Evolutionary conservation across 2,797 vertebrate species (phyloP).

Genomic region (Megalops cyprinoides): DNA sequence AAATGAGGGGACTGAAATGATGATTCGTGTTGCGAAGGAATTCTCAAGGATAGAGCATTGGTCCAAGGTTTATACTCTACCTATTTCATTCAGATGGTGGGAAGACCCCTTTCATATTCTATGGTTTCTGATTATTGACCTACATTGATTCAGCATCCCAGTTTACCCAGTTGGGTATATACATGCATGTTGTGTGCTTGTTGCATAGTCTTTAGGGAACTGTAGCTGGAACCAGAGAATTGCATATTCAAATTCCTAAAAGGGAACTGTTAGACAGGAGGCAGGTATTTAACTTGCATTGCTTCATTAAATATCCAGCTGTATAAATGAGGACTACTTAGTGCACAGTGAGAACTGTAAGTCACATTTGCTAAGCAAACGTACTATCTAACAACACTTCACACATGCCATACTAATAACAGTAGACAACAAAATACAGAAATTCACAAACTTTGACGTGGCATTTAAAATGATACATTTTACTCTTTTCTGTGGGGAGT

Average conservation of each 20-base stretch:
- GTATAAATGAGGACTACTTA: background rate
- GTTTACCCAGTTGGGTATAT: background rate
- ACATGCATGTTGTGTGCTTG: background rate
- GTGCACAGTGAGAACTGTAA: background rate
- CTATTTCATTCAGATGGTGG: background rate
- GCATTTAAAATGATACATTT: background rate
- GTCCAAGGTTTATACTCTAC: background rate
- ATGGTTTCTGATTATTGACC: background rate
- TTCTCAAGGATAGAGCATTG: background rate
- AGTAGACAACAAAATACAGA: background rate
- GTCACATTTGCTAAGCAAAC: background rate
- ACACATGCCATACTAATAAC: background rate
- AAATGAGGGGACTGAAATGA: slow-evolving; percentile 22
- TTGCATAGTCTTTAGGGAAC: too few relatives aligned
- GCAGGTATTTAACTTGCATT: background rate
- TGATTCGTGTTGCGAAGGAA: background rate
- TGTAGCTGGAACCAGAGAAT: background rate
- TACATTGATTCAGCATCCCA: background rate
- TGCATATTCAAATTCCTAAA: background rate
- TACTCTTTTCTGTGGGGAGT: background rate
- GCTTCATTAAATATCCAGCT: background rate
- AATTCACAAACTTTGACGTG: background rate
- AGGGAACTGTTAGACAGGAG: background rate
- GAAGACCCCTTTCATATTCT: background rate
- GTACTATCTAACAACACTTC: background rate